Conservation (phyloP, 2,888 invertebrate species). For the Andrena bucephala region DNA sequence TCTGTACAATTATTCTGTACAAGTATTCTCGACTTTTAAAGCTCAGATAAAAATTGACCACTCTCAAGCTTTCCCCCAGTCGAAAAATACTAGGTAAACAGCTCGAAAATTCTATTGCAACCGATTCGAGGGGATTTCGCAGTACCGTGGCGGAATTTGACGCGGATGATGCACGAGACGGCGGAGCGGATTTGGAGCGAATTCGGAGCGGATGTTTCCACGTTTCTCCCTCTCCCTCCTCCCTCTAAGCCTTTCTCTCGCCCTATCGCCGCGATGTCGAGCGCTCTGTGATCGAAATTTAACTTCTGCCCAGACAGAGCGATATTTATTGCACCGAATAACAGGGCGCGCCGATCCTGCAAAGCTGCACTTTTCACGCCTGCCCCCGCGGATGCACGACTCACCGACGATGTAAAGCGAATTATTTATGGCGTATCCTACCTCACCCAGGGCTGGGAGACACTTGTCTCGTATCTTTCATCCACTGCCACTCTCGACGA, state of each 20-base stretch:
- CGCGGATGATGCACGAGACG: background rate
- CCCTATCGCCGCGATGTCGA: constrained; percentile 2
- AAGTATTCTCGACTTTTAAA: too few species aligned
- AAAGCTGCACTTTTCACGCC: constrained; percentile 49
- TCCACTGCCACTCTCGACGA: too few species aligned
- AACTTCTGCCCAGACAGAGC: constrained; percentile 29
- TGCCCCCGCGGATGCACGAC: constrained; percentile 52
- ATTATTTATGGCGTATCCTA: constrained; percentile 53
- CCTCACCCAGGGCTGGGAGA: too few species aligned
- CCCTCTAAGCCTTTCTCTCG: background rate
- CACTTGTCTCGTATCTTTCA: background rate
- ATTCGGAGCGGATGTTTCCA: background rate
- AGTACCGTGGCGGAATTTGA: background rate
- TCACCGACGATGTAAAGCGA: constrained; percentile 51
- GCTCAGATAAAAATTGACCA: background rate
- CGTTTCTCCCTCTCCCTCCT: background rate
- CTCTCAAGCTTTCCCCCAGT: background rate
- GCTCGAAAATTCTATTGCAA: background rate
- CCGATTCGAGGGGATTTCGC: background rate
- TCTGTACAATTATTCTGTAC: background rate
- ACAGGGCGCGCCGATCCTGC: constrained; percentile 38
- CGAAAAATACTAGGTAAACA: background rate
- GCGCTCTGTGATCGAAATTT: constrained; percentile 48
- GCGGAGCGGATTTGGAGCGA: constrained; percentile 16
- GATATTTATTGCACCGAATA: constrained; percentile 59